Evolutionary conservation across 2,888 invertebrate genomes (phyloP), one percentile per base, ranked within the genome.

Genomic region (Peribatodes rhomboidaria): DNA sequence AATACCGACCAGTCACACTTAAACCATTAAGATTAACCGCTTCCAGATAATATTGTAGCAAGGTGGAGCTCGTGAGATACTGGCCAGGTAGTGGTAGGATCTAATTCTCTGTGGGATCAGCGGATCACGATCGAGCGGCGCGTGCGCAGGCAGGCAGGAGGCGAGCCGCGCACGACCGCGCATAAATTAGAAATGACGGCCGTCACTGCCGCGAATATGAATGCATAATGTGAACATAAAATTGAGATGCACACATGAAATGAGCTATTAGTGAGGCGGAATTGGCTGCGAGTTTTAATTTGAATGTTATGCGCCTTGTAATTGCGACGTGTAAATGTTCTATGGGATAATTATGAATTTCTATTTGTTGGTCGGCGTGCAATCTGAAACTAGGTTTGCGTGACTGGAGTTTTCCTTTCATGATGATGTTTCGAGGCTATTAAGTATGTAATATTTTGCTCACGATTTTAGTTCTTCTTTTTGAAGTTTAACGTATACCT

Each of bases 161-260:
- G 82, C 78, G 82, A 75, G 81, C 75, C 76, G 84, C 63, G 80
- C 88, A 89, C 90, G 89, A 88, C 78, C 79, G 76, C 77, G 88
- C 86, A 89, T 90, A 88, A 87, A 89, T 88, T 89, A 88, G 79
- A 81, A 78, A 79, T 82, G 83, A 83, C 79, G 81, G 73, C 78
- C 76, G 79, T 75, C 75, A 69, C 67, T 60, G 68, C 46, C 55
- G 61, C 62, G 61, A 65, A 71, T 70, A 68, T 69, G 68, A 69
- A 73, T 73, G 65, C 68, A 65, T 72, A 69, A 70, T 70, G 65
- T 54, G 62, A 60, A 68, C 65, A 66, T 64, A 55, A 61, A 62
- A 73, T 73, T 71, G 67, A 72, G 70, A 67, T 70, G 66, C 61
- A 61, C 65, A 70, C 71, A 64, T 67, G 65, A 57, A 64, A 63